Conservation (phyloP, 2,797 vertebrate genomes). For the Esox masquinongy region DNA sequence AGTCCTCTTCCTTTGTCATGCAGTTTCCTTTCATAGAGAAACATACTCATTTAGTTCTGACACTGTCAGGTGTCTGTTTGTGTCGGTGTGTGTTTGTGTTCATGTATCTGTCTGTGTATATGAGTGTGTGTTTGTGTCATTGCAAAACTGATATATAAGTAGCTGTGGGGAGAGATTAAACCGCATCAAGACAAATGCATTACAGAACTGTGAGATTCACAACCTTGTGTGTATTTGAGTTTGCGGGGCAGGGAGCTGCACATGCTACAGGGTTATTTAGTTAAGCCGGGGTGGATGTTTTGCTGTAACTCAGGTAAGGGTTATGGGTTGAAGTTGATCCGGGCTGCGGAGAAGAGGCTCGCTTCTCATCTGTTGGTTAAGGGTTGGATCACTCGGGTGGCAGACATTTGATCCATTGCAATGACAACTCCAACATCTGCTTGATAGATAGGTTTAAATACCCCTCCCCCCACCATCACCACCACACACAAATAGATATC, state of each 20-base stretch:
- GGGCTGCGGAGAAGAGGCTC: not conserved
- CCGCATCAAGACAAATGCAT: conserved; percentile 59
- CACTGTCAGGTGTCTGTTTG: conserved; percentile 24
- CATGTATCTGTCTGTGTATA: conserved; percentile 7
- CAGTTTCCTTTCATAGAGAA: conserved; percentile 53
- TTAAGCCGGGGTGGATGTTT: not conserved
- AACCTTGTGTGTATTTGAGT: conserved; percentile 24
- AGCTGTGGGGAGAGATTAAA: conserved; percentile 61
- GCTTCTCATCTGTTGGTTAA: conserved; percentile 26
- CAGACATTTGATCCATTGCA: conserved; percentile 19
- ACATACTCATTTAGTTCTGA: conserved; percentile 34
- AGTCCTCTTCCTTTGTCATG: conserved; percentile 56
- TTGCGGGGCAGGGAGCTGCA: not conserved
- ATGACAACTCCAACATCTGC: conserved; percentile 19
- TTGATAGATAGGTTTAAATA: not conserved
- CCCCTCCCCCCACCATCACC: not conserved
- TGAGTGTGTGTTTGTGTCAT: conserved; percentile 16
- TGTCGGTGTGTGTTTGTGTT: not conserved
- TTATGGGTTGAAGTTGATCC: not conserved
- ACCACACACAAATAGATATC: not conserved
- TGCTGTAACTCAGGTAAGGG: not conserved
- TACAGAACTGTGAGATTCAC: conserved; percentile 45
- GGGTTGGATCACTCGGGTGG: conserved; percentile 17
- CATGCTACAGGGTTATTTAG: not conserved
- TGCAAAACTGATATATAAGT: conserved; percentile 52